These are phyloP conservation scores for Harpalus rufipes DNA, from an alignment of 2,888 invertebrate species.

Conservation along the genomic window DNA sequence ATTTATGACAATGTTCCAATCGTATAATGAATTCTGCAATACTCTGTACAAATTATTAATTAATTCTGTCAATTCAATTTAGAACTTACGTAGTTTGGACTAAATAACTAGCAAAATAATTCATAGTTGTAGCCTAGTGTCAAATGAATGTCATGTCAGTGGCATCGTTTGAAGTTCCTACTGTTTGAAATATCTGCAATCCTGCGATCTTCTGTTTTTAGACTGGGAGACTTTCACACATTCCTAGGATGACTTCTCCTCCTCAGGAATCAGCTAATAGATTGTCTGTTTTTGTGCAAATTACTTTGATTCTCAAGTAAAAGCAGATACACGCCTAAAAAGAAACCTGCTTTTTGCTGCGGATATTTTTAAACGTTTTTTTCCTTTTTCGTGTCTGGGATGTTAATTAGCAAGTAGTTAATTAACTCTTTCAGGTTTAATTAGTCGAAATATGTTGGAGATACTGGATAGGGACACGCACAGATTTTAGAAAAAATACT, in stretches of 20 bases:
- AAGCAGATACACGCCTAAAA: slow-evolving; percentile 15
- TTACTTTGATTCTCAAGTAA: slow-evolving; percentile 33
- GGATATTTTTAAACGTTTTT: slow-evolving; percentile 8
- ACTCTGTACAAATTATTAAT: no score
- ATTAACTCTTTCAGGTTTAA: slow-evolving; percentile 15
- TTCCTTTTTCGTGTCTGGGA: slow-evolving; percentile 22
- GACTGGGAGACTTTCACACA: slow-evolving; percentile 40
- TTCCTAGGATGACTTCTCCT: slow-evolving; percentile 26
- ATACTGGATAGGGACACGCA: neutral
- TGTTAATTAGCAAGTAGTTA: slow-evolving; percentile 20
- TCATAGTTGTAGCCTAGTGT: neutral
- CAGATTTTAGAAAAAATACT: neutral
- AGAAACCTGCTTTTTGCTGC: neutral
- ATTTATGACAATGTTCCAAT: no score
- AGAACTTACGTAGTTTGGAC: no score
- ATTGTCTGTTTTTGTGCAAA: slow-evolving; percentile 38
- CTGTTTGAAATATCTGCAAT: slow-evolving; percentile 14
- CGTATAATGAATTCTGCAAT: no score
- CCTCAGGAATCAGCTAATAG: slow-evolving; percentile 25
- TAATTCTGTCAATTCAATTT: no score
- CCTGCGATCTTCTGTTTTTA: slow-evolving; percentile 38
- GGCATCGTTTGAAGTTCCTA: neutral
- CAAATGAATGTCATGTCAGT: neutral
- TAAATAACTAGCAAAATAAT: neutral
- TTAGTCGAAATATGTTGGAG: neutral